Conservation (phyloP, 2,888 invertebrate genomes). For the Erebia ligea region DNA sequence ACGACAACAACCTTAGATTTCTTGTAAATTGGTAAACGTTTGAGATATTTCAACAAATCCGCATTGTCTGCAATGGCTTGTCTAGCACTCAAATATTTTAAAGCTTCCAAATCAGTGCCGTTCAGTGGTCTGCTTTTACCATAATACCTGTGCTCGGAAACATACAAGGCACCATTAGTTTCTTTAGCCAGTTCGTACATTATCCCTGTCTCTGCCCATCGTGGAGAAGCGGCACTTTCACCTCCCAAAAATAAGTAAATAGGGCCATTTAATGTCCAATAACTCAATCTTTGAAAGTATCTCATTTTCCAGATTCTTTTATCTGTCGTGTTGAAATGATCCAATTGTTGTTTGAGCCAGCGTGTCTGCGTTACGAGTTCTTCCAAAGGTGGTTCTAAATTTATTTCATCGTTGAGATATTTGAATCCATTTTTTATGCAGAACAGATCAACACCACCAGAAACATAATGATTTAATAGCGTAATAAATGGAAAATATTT, state of each 20-base stretch:
- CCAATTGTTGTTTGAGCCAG: slow-evolving; percentile 66
- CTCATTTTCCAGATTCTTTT: slow-evolving; percentile 66
- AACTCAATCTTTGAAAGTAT: slow-evolving; percentile 63
- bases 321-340: slow-evolving; percentile 63
- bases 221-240: slow-evolving; percentile 57
- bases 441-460: slow-evolving; percentile 49
- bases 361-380: slow-evolving; percentile 44
- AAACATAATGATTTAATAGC: slow-evolving; percentile 39
- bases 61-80: slow-evolving; percentile 72
- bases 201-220: slow-evolving; percentile 59
- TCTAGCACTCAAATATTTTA: slow-evolving; percentile 62
- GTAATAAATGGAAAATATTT: slow-evolving; percentile 25
- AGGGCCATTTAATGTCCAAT: slow-evolving; percentile 61
- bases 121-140: slow-evolving; percentile 67
- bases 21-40: slow-evolving; percentile 50
- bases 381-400: slow-evolving; percentile 43
- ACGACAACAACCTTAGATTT: slow-evolving; percentile 67
- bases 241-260: slow-evolving; percentile 67
- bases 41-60: slow-evolving; percentile 54
- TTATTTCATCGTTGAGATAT: slow-evolving; percentile 52
- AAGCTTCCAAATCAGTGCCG: slow-evolving; percentile 53
- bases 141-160: slow-evolving; percentile 71
- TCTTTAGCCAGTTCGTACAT: slow-evolving; percentile 67
- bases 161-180: slow-evolving; percentile 68
- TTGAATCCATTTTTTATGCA: slow-evolving; percentile 49